These are phyloP conservation scores for Heliconius nattereri DNA, from an alignment of 1,140 invertebrate species.

Conservation along the genomic window DNA sequence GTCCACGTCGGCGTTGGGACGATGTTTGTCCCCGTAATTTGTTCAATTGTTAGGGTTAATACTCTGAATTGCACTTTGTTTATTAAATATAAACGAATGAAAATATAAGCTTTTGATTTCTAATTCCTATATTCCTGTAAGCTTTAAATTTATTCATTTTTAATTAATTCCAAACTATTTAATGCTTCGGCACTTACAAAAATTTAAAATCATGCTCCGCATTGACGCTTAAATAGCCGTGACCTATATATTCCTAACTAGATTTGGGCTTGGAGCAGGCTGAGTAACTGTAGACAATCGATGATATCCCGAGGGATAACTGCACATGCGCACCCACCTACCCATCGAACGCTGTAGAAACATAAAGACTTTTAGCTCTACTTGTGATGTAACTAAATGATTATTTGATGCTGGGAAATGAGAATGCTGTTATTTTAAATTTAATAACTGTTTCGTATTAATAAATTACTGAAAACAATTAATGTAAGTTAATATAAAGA, in stretches of 20 bases:
- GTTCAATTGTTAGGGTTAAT: constrained; percentile 80
- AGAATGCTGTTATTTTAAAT: neutral
- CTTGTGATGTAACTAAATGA: constrained; percentile 5
- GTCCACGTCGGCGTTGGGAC: constrained; percentile 61
- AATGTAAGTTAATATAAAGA: neutral
- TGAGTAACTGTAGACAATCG: constrained; percentile 69
- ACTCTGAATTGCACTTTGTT: constrained; percentile 80
- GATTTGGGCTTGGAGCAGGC: constrained; percentile 44
- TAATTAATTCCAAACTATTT: constrained; percentile 2
- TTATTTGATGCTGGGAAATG: neutral
- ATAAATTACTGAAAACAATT: neutral
- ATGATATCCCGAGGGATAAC: constrained; percentile 75
- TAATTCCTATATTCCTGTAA: constrained; percentile 9
- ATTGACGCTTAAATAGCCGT: constrained; percentile 44
- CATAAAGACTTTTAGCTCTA: neutral
- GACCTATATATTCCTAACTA: constrained; percentile 67
- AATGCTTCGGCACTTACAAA: neutral
- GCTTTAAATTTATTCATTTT: too few relatives aligned
- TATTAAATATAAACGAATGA: constrained; percentile 81
- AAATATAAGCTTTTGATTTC: constrained; percentile 64
- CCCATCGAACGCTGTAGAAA: constrained; percentile 19
- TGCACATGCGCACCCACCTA: constrained; percentile 72
- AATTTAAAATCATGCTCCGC: neutral
- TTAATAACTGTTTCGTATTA: neutral
- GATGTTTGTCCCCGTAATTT: constrained; percentile 69